phyloP scores from a whole-genome alignment of 2,797 vertebrate species.

The Dendrocincla fuliginosa region DNA sequence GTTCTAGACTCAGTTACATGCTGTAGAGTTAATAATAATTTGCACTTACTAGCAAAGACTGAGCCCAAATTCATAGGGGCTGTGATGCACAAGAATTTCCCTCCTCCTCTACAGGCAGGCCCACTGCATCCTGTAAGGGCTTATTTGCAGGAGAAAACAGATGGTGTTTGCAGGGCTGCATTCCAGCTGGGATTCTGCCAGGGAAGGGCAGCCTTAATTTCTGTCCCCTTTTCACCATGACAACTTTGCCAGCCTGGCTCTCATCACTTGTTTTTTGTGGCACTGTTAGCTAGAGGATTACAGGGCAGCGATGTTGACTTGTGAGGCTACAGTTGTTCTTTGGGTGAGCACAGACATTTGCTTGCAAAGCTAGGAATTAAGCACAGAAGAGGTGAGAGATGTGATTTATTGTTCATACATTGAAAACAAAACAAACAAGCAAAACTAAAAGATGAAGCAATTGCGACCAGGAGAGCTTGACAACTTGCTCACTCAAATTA shows the following conservation, averaged over 20 bases:
- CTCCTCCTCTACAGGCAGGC: not conserved
- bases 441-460: not conserved
- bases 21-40: not conserved
- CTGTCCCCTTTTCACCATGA: slow-evolving; percentile 32
- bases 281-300: not conserved
- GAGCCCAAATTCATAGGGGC: not conserved
- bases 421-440: not conserved
- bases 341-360: not conserved
- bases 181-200: slow-evolving; percentile 55
- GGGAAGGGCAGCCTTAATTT: slow-evolving; percentile 38
- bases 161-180: slow-evolving; percentile 34
- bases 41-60: not conserved
- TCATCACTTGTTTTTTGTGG: not conserved
- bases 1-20: not conserved
- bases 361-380: not conserved
- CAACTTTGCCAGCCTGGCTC: not conserved
- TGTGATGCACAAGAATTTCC: not conserved
- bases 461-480: not conserved
- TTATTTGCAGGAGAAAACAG: slow-evolving; percentile 42
- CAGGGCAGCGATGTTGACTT: not conserved
- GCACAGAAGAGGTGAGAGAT: not conserved
- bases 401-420: not conserved
- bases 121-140: not conserved
- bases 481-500: not conserved
- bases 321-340: not conserved